Base-by-base conservation (phyloP, 2,888 invertebrate genomes). In the Crossocerus cetratus region DNA sequence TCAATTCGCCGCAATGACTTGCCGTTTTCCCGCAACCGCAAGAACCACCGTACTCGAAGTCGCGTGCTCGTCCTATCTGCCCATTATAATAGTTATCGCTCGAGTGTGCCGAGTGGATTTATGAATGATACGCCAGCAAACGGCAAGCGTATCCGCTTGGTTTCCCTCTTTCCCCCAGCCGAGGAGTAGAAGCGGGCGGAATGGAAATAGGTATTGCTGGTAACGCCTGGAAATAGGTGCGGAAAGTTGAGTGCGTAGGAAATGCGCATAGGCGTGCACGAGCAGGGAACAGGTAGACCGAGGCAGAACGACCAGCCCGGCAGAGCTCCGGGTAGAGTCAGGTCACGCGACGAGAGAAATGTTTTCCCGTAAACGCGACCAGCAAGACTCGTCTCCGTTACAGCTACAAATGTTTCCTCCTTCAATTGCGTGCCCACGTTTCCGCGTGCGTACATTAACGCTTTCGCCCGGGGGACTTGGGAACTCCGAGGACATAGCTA, bases 291-390 rank as follows among this genome's bases (percentile, higher is more conserved):
- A 68, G 55, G 55, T 54, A 53, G 53, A 20, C 16, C 63, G 54
- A 58, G 56, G 65, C 68, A 55, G 45, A 58, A 32, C 32, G 32
- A 32, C 57, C 23, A 57, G 16, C 49, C 13, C 3, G 0, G 49
- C 45, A 3, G 23, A 23, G 23, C 32, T 32, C 8, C 32, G 32
- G 8, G 32, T 32, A 55, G 55, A 61, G 68, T 21, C 72, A 57
- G 66, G 69, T 74, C 76, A 74, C 73, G 76, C 73, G 70, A 76
- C 55, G 59, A 32, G 73, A 69, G 76, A 69, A 74, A 76, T 53
- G 61, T 69, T 73, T 76, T 74, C 22, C 75, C 73, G 57, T 54
- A 76, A 73, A 73, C 64, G 73, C 65, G 75, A 75, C 57, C 58
- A 62, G 55, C 73, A 65, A 68, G 60, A 72, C 64, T 32, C 60